Evolutionary conservation across 1,140 invertebrate species (phyloP), one percentile per base, ranked within the genome.

Genomic region (Diabrotica undecimpunctata): DNA sequence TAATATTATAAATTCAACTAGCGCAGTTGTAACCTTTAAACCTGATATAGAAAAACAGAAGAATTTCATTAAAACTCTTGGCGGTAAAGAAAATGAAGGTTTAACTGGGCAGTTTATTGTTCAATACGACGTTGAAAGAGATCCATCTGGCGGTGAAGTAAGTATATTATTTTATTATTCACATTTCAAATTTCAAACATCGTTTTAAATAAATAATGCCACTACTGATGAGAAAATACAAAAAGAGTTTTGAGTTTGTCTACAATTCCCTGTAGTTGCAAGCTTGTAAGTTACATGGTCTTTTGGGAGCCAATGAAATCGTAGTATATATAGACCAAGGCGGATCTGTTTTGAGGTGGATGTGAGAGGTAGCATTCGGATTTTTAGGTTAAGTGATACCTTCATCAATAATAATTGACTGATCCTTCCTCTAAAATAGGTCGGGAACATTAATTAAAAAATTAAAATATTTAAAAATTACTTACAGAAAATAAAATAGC

Each of bases 61-160:
- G 69, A 69, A 77, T 61, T 67, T 75, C 11, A 70, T 70, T 5
- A 61, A 70, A 36, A 59, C 61, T 36, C 64, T 74, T 37, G 61
- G 73, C 70, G 54, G 67, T 69, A 54, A 76, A 59, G 66, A 77
- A 13, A 68, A 76, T 5, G 77, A 83, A 39, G 86, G 85, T 5
- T 70, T 84, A 14, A 75, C 82, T 54, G 86, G 86, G 38, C 86
- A 87, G 68, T 85, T 88, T 66, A 80, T 87, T 5, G 84, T 87
- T 6, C 83, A 86, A 64, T 88, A 88, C 71, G 85, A 88, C 64
- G 84, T 88, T 0, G 81, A 84, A 35, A 75, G 83, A 38, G 74
- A 80, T 55, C 70, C 79, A 5, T 61, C 73, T n/a, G 81, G 81
- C 38, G 85, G 84, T 52, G 81, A 87, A 76, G 38, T 76, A 65